A percentile compares a stretch with the other conserved stretches of the same genome.
Evolutionary conservation across 1,140 invertebrate genomes (phyloP).

Genomic region (Hyles vespertilio): DNA sequence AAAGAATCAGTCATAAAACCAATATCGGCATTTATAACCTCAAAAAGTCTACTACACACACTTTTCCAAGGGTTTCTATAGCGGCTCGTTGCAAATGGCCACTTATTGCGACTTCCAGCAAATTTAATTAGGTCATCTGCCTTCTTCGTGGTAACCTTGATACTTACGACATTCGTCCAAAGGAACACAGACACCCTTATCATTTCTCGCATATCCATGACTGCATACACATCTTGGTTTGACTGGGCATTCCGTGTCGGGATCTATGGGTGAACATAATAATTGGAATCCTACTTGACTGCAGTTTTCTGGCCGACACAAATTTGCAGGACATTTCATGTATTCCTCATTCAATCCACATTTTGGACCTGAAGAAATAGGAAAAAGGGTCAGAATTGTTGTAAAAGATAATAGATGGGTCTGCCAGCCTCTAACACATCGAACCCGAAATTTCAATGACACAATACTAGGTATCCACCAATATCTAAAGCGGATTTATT

Average conservation of each 20-base stretch:
- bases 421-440: too few species aligned
- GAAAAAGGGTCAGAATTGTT: not conserved
- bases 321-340: slow-evolving; percentile 11
- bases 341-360: slow-evolving; percentile 15
- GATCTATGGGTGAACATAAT: slow-evolving; percentile 5
- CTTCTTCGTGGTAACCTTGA: not conserved
- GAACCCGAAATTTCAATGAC: too few species aligned
- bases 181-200: slow-evolving; percentile 30
- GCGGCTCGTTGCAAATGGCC: too few species aligned
- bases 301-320: slow-evolving; percentile 20
- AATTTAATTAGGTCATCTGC: too few species aligned
- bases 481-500: too few species aligned
- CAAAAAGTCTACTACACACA: too few species aligned
- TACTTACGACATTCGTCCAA: slow-evolving; percentile 29
- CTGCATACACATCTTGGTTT: slow-evolving; percentile 30
- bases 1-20: too few species aligned
- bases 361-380: slow-evolving; percentile 8
- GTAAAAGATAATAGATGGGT: too few species aligned
- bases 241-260: slow-evolving; percentile 5
- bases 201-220: slow-evolving; percentile 25
- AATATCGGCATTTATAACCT: too few species aligned
- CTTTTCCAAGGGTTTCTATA: too few species aligned
- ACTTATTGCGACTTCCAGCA: too few species aligned
- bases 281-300: slow-evolving; percentile 19
- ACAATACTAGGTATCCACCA: too few species aligned